Conservation (phyloP, 2,797 vertebrate genomes). For the Salmo trutta region DNA sequence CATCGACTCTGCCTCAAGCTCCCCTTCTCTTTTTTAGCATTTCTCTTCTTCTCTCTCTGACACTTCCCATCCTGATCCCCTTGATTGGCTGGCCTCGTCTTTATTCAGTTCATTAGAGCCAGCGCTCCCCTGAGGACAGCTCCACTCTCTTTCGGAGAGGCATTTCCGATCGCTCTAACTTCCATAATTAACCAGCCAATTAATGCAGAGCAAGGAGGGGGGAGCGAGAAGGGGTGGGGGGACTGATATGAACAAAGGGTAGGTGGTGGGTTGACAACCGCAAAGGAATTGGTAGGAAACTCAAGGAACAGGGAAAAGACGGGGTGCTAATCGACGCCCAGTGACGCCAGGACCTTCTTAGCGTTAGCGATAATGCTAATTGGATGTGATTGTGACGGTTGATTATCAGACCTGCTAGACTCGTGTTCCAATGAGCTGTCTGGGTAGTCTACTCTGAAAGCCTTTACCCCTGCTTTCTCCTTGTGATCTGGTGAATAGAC, state of each 20-base stretch:
- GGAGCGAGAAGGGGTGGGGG: not conserved
- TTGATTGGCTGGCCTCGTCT: constrained; percentile 39
- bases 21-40: not conserved
- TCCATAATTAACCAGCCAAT: constrained; percentile 68
- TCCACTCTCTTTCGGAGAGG: constrained; percentile 42
- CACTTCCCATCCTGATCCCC: not conserved
- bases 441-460: not conserved
- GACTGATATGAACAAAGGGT: not conserved
- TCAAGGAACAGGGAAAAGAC: not conserved
- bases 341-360: not conserved
- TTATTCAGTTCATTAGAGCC: constrained; percentile 60
- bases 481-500: not conserved
- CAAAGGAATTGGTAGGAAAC: not conserved
- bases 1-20: not conserved
- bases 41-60: not conserved
- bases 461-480: not conserved
- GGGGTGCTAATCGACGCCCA: not conserved
- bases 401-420: not conserved
- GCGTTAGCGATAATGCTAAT: not conserved
- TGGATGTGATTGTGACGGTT: not conserved
- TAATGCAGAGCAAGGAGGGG: constrained; percentile 42
- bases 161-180: constrained; percentile 30
- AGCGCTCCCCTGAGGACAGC: constrained; percentile 49
- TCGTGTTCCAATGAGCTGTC: not conserved
- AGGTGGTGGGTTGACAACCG: not conserved